Conservation (phyloP, 2,797 vertebrate genomes). For the Anas acuta region DNA sequence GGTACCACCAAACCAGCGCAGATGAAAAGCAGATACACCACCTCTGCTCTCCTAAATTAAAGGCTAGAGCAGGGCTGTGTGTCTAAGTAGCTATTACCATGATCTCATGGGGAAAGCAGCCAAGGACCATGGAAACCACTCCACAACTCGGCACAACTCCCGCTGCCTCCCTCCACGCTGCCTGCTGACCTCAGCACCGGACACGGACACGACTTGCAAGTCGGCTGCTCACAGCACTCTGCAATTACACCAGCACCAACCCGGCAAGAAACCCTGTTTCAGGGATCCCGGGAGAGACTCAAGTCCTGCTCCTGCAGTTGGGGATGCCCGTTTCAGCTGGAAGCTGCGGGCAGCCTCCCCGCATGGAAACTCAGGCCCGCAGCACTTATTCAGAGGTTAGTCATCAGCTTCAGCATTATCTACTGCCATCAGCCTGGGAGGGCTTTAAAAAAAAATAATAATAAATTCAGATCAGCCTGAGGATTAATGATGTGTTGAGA, state of each 20-base stretch:
- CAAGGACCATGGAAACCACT: conserved; percentile 58
- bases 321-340: neutral
- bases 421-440: neutral
- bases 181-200: conserved; percentile 23
- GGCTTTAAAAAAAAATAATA: neutral
- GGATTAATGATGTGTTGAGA: neutral
- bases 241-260: neutral
- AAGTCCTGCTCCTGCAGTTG: neutral
- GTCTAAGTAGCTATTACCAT: conserved; percentile 46
- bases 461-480: neutral
- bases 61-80: neutral
- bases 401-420: neutral
- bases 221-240: neutral
- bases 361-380: neutral
- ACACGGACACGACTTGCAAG: conserved; percentile 17
- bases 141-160: conserved; percentile 25
- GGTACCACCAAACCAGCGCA: neutral
- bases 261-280: neutral
- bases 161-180: neutral
- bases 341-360: neutral
- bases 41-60: conserved; percentile 33
- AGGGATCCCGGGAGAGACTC: neutral
- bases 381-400: neutral
- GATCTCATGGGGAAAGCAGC: conserved; percentile 62
- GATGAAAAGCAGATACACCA: neutral